Conservation (phyloP, 2,888 invertebrate species). For the Synergus itoensis region DNA sequence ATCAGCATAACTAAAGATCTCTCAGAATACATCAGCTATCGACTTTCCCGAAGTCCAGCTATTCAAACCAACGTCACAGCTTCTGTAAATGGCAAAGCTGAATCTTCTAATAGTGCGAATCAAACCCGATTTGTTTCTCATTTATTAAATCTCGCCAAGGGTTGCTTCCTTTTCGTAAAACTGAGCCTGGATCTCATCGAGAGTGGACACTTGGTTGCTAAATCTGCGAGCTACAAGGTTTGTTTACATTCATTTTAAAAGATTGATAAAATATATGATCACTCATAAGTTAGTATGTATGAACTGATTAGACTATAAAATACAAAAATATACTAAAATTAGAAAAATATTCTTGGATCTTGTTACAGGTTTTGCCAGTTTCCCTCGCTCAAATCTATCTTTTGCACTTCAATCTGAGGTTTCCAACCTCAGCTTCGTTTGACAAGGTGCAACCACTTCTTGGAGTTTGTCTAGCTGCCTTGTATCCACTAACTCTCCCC, state of each 20-base stretch:
- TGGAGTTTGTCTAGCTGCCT: constrained; percentile 93
- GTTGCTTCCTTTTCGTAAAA: constrained; percentile 95
- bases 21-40: constrained; percentile 90
- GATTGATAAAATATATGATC: not conserved
- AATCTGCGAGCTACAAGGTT: constrained; percentile 95
- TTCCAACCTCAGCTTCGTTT: constrained; percentile 93
- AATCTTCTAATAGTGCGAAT: constrained; percentile 80
- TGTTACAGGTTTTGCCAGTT: constrained; percentile 85
- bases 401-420: constrained; percentile 93
- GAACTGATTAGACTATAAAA: not conserved
- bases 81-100: constrained; percentile 83
- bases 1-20: constrained; percentile 90
- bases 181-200: constrained; percentile 95
- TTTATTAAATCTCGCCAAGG: constrained; percentile 89
- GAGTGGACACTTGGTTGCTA: constrained; percentile 93
- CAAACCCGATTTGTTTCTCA: constrained; percentile 92
- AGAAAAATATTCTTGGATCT: not conserved
- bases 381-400: constrained; percentile 93
- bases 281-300: not conserved
- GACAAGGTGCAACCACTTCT: constrained; percentile 93
- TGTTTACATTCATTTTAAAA: constrained; percentile 3
- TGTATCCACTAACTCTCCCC: constrained; percentile 92
- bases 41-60: constrained; percentile 88
- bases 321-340: not conserved
- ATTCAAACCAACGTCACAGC: constrained; percentile 90